These are phyloP conservation scores for Dasyprocta punctata DNA, from an alignment of 2,113 vertebrate genomes.

Conservation along the genomic window DNA sequence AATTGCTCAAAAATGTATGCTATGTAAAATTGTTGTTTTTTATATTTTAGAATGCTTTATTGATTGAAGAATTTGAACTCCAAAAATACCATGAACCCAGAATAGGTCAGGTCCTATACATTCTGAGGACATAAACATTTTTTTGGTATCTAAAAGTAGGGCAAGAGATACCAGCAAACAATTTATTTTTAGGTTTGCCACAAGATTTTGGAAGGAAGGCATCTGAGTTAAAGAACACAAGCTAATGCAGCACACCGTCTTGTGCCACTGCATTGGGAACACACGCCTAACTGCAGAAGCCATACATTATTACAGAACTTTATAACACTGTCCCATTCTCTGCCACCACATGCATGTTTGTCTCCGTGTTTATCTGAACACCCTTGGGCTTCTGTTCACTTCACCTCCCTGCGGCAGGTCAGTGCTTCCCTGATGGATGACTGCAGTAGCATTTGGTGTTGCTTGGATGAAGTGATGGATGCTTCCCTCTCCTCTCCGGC, in stretches of 20 bases:
- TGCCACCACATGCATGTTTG: rapidly evolving
- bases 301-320: not conserved
- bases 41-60: not conserved
- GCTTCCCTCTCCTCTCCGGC: conserved; percentile 70
- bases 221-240: not conserved
- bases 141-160: conserved; percentile 8
- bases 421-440: conserved; percentile 52
- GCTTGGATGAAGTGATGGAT: conserved; percentile 83
- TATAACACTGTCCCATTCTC: rapidly evolving
- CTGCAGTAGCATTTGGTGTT: conserved; percentile 52
- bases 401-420: not conserved
- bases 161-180: not conserved
- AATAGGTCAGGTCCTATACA: not conserved
- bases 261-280: not conserved
- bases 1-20: not conserved
- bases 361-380: not conserved
- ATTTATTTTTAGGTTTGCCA: not conserved
- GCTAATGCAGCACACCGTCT: not conserved
- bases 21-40: not conserved
- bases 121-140: not conserved
- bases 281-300: not conserved
- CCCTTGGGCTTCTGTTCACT: not conserved
- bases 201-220: not conserved
- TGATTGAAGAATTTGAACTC: not conserved
- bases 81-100: not conserved